Base-by-base conservation (phyloP, 2,797 vertebrate species). In the Anabas testudineus region DNA sequence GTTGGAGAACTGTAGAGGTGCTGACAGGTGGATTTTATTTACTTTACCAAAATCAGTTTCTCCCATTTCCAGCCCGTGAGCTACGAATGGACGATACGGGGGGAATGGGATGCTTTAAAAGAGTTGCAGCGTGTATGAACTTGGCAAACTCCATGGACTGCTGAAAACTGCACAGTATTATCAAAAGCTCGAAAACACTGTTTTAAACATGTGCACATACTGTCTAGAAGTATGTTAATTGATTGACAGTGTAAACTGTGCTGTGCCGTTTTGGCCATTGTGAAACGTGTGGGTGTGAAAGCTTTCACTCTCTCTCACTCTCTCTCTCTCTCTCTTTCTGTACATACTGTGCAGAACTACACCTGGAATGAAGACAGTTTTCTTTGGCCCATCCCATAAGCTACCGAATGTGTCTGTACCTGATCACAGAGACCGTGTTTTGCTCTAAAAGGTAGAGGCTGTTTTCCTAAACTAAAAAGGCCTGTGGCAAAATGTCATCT, bases 381-480 rank as follows among this genome's bases (percentile, higher is more conserved):
- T 60, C 56, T 70, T 64, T 55, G 59, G 74, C 56, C 73, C 42
- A 22, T 68, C 81, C 69, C 47, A 61, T 5, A 34, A 65, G 53
- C 72, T 53, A 21, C 52, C 30, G 28, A 71, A 84, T 79, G 59
- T 88, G 84, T 76, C 82, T 71, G 64, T 68, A 84, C 88, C 57
- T 80, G 87, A 80, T 74, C 51, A 65, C 15, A 39, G 47, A 41
- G 10, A 78, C 85, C 78, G 22, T 62, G 34, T 45, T 60, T 56
- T 19, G 3, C 48, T 63, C 47, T 47, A 14, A 48, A n/a, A 69
- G 46, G 69, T 68, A 76, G 51, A 19, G 70, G 32, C 74, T 82
- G 78, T 64, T 79, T 76, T 55, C 65, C 37, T 65, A 62, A 81
- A 80, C 73, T 80, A 71, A 39, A 83, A 81, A 67, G 46, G 49